phyloP scores from a whole-genome alignment of 2,888 invertebrate genomes.

The Nycteola revayana region DNA sequence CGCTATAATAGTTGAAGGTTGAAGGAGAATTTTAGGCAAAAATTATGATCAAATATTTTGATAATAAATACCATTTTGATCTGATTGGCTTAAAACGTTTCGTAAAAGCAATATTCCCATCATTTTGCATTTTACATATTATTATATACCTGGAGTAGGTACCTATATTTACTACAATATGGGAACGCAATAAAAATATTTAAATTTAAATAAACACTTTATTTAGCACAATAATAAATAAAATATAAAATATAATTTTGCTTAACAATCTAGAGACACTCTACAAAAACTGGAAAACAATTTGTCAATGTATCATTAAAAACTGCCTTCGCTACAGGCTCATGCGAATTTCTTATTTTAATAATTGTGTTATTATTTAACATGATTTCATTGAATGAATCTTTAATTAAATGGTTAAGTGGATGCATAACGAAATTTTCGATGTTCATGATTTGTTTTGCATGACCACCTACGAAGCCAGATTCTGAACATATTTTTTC shows the following conservation, averaged over 20 bases:
- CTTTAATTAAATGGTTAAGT: conserved; percentile 52
- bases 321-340: conserved; percentile 58
- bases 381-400: conserved; percentile 57
- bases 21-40: too few species aligned
- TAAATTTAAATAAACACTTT: too few species aligned
- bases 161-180: too few species aligned
- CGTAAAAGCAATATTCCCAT: too few species aligned
- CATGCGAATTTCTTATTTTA: conserved; percentile 58
- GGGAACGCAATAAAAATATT: too few species aligned
- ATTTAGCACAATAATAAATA: not conserved
- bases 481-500: conserved; percentile 84
- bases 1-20: too few species aligned
- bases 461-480: conserved; percentile 82
- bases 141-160: too few species aligned
- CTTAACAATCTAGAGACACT: conserved; percentile 48
- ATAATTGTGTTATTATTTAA: conserved; percentile 65
- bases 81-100: too few species aligned
- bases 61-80: too few species aligned
- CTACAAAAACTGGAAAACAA: conserved; percentile 73
- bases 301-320: conserved; percentile 44
- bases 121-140: too few species aligned
- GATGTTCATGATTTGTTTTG: conserved; percentile 57
- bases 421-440: conserved; percentile 39
- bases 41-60: too few species aligned
- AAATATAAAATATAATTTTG: not conserved